Conservation (phyloP, 1,140 invertebrate genomes). For the Amphibalanus amphitrite region DNA sequence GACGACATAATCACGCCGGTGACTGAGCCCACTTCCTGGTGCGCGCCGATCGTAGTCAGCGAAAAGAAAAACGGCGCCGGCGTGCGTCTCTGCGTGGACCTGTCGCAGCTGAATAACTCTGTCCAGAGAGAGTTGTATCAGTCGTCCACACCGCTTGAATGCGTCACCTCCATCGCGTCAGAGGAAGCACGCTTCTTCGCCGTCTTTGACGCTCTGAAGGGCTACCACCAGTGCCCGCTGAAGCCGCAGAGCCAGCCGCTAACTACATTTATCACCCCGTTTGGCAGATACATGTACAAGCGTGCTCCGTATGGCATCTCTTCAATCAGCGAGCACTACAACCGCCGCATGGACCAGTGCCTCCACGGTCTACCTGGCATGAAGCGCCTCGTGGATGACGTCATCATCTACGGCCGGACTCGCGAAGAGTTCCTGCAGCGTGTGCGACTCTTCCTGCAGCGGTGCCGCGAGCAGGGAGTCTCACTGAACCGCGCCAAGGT, state of each 20-base stretch:
- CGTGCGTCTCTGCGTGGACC: no score
- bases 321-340: neutral
- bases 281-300: neutral
- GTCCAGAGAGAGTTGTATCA: no score
- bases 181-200: neutral
- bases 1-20: no score
- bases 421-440: neutral
- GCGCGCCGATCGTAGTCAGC: no score
- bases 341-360: neutral
- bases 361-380: neutral
- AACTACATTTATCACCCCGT: neutral
- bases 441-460: neutral
- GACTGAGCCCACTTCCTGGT: no score
- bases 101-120: no score
- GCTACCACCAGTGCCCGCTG: neutral
- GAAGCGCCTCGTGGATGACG: neutral
- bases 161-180: neutral
- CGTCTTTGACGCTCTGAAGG: slow-evolving; percentile 1
- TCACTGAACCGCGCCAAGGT: neutral
- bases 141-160: no score
- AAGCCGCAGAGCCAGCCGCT: neutral
- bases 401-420: neutral
- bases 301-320: neutral
- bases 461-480: neutral
- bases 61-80: no score